phyloP scores from a whole-genome alignment of 2,797 vertebrate species.

The Sebastes hopkinsi region DNA sequence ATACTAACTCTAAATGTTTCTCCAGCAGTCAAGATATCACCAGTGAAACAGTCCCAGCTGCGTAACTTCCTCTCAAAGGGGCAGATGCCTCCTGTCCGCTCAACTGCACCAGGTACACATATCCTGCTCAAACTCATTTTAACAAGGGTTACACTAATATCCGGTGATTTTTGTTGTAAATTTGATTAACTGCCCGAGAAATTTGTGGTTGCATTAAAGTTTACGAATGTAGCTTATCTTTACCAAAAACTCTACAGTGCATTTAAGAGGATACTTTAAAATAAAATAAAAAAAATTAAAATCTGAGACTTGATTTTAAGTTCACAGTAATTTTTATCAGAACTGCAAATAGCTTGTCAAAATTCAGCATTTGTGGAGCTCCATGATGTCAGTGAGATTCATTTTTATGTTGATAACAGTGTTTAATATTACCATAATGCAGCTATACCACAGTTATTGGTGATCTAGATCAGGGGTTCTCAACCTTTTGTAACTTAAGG shows the following conservation, averaged over 20 bases:
- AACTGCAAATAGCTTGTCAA: background rate
- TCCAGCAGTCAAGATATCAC: conserved; percentile 87
- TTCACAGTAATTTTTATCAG: background rate
- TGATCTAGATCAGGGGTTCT: background rate
- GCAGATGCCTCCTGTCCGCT: conserved; percentile 91
- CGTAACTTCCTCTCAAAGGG: conserved; percentile 96
- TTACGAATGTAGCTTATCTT: background rate
- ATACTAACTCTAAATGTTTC: background rate
- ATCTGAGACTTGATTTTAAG: background rate
- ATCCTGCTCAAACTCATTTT: background rate
- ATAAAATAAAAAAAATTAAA: background rate
- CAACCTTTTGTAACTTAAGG: no score
- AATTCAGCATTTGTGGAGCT: background rate
- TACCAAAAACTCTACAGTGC: background rate
- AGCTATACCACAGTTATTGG: background rate
- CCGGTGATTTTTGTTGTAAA: background rate
- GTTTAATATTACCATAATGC: background rate
- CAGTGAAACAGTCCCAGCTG: conserved; percentile 90
- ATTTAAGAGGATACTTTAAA: background rate
- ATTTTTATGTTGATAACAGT: background rate
- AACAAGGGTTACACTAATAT: background rate
- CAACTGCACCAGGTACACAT: conserved; percentile 93
- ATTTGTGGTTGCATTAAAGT: background rate
- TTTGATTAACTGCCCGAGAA: background rate
- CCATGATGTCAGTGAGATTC: background rate